Conservation (phyloP, 2,797 vertebrate species). For the Falco berigora region DNA sequence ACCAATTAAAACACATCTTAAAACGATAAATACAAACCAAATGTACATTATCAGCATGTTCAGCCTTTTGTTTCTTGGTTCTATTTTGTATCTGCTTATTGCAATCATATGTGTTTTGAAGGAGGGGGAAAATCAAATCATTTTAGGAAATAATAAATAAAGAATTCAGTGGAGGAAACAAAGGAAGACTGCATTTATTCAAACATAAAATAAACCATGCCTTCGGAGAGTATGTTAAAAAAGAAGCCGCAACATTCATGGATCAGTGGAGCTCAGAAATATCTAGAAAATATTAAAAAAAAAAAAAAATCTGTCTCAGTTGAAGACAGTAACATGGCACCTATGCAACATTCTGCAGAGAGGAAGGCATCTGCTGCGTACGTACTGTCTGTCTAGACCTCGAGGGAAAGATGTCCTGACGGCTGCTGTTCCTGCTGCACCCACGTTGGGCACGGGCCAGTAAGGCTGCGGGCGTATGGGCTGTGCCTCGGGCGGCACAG, state of each 20-base stretch:
- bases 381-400: background rate
- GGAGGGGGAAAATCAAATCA: conserved; percentile 45
- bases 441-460: fast-evolving
- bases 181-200: conserved; percentile 15
- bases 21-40: conserved; percentile 58
- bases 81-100: conserved; percentile 37
- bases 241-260: background rate
- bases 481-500: background rate
- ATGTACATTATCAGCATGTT: conserved; percentile 68
- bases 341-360: background rate
- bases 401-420: background rate
- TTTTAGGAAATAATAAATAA: conserved; percentile 70
- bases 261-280: background rate
- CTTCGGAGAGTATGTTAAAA: background rate
- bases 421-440: background rate
- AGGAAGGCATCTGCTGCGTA: background rate
- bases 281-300: background rate
- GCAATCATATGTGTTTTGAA: conserved; percentile 48
- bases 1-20: conserved; percentile 53
- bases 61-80: conserved; percentile 51
- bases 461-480: fast-evolving
- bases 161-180: conserved; percentile 40
- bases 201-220: conserved; percentile 7
- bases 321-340: background rate
- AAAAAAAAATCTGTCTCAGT: background rate